Conservation (phyloP, 2,797 vertebrate genomes). For the Kryptolebias ocellatus region DNA sequence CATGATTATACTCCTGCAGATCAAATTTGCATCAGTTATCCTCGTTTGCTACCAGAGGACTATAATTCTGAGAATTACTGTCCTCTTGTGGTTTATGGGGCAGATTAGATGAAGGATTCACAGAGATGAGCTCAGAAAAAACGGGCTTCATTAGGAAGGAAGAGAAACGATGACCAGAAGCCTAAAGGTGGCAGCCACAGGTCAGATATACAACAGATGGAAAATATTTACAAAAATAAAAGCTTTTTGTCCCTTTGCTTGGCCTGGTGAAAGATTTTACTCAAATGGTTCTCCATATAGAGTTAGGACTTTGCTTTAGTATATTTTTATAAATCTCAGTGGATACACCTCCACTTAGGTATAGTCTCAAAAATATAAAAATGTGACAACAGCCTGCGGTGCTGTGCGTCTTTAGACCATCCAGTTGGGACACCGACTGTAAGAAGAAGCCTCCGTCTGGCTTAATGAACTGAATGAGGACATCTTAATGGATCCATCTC, state of each 20-base stretch:
- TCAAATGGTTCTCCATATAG: too few relatives aligned
- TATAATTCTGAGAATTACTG: constrained; percentile 35
- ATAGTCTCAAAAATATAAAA: too few relatives aligned
- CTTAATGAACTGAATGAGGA: constrained; percentile 56
- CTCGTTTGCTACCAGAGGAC: constrained; percentile 30
- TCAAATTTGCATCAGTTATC: constrained; percentile 44
- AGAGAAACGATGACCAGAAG: constrained; percentile 34
- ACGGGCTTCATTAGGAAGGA: constrained; percentile 17
- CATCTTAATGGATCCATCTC: constrained; percentile 45
- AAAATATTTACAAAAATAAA: too few relatives aligned
- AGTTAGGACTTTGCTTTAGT: not conserved
- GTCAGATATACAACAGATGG: too few relatives aligned
- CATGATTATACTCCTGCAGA: constrained; percentile 47
- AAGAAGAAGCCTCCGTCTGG: constrained; percentile 22
- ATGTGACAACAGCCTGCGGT: too few relatives aligned
- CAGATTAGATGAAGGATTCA: constrained; percentile 45
- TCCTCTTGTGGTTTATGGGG: constrained; percentile 52
- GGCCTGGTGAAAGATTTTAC: too few relatives aligned
- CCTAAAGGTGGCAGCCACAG: not conserved
- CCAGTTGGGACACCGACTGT: not conserved
- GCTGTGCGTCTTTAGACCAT: constrained; percentile 2
- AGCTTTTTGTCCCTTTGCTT: too few relatives aligned
- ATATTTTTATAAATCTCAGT: too few relatives aligned
- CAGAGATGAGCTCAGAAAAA: constrained; percentile 31
- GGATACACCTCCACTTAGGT: too few relatives aligned